A percentile compares a stretch with the other conserved stretches of the same genome.
Conservation (phyloP, 2,113 vertebrate species). For the Garra rufa region DNA sequence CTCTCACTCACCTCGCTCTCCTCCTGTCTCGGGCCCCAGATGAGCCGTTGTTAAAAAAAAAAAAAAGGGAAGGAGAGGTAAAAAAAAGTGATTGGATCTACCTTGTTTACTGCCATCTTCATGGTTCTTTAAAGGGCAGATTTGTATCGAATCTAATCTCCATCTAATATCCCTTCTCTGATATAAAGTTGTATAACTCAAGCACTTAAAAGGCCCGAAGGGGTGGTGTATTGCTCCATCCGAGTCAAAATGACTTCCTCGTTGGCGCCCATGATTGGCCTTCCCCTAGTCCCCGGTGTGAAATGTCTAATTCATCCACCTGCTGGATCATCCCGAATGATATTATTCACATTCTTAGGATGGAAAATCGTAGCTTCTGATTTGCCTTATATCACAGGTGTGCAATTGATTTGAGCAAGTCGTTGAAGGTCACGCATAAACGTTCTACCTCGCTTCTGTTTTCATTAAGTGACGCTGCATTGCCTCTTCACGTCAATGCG, state of each 20-base stretch:
- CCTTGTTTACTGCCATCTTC: slow-evolving; percentile 70
- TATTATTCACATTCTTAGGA: neutral
- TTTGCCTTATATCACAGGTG: neutral
- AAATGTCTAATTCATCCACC: slow-evolving; percentile 53
- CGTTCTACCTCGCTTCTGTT: slow-evolving; percentile 7
- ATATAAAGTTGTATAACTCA: slow-evolving; percentile 62
- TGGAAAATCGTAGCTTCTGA: neutral
- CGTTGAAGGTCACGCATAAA: slow-evolving; percentile 21
- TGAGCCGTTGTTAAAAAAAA: slow-evolving; percentile 49
- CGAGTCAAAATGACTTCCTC: slow-evolving; percentile 59
- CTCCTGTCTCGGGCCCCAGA: slow-evolving; percentile 46
- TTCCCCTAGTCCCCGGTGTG: slow-evolving; percentile 50
- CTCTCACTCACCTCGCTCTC: slow-evolving; percentile 52
- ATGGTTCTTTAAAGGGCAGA: slow-evolving; percentile 66
- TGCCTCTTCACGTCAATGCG: slow-evolving; percentile 24
- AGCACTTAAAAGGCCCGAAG: slow-evolving; percentile 61
- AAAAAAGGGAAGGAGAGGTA: slow-evolving; percentile 13
- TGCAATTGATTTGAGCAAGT: neutral
- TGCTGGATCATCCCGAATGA: neutral
- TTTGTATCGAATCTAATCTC: slow-evolving; percentile 69
- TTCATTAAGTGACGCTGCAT: slow-evolving; percentile 20
- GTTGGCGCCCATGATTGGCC: slow-evolving; percentile 55
- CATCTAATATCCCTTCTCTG: slow-evolving; percentile 66
- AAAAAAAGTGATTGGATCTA: slow-evolving; percentile 48
- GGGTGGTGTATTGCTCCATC: slow-evolving; percentile 69